These are phyloP conservation scores for Scrobipalpa atriplicella DNA, from an alignment of 2,888 invertebrate species.

Conservation along the genomic window DNA sequence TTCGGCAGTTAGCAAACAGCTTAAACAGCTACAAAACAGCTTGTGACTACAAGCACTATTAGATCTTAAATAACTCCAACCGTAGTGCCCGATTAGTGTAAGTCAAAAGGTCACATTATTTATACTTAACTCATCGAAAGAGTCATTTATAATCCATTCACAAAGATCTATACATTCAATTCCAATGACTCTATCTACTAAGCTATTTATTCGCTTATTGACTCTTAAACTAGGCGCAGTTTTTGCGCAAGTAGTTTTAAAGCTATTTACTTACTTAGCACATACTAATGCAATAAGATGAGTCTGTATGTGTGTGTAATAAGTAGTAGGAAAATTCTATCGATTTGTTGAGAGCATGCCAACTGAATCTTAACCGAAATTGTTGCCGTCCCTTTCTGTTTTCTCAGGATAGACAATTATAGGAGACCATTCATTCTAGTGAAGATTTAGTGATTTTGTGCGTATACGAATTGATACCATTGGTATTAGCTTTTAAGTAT, in stretches of 20 bases:
- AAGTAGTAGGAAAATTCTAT: too few species aligned
- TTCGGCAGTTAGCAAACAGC: neutral
- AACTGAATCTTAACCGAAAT: too few species aligned
- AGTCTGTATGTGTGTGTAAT: neutral
- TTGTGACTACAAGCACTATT: neutral
- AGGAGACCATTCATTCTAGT: too few species aligned
- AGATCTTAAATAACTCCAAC: neutral
- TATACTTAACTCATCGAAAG: neutral
- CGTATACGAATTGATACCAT: too few species aligned
- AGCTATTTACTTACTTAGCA: constrained; percentile 9
- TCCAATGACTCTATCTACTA: neutral
- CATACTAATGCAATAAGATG: neutral
- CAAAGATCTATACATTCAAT: constrained; percentile 16
- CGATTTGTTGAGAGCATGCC: too few species aligned
- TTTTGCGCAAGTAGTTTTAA: neutral
- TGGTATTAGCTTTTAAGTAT: too few species aligned
- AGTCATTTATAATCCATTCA: constrained; percentile 16
- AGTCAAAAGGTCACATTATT: constrained; percentile 14
- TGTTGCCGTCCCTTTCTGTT: too few species aligned
- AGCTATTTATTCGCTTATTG: neutral
- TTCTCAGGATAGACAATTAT: too few species aligned
- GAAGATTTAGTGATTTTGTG: too few species aligned
- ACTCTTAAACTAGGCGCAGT: neutral
- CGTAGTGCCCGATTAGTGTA: neutral
- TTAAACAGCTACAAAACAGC: neutral